Evolutionary conservation across 2,888 invertebrate species (phyloP), one percentile per base, ranked within the genome.

Genomic region (Noctua fimbriata): DNA sequence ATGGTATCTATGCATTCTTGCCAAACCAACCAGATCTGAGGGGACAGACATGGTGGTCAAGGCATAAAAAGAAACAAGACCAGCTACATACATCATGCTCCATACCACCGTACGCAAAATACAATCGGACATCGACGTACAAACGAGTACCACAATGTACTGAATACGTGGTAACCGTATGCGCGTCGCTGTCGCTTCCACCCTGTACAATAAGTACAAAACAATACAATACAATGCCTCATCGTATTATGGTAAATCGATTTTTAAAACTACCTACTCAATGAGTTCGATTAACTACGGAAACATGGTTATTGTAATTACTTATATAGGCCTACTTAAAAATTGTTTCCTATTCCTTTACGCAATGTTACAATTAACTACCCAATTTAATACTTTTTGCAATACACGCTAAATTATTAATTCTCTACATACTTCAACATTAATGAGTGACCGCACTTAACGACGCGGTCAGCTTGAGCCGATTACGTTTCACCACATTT

Each of bases 321-420:
- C 21, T 24, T 12, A 44, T 4, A 78, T 24, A 36, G 16, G 66
- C 83, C 47, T 77, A 71, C 18, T 60, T 69, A n/a, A 60, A 63
- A 55, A 67, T 69, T 24, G 24, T 83, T 81, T 67, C 78, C 41
- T 60, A 78, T 83, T 83, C 71, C 21, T 78, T 72, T 84, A 82
- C 84, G 79, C 71, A 69, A 72, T 63, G 44, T 52, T n/a, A 28
- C 44, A 44, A 44, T 28, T 28, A 70, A 83, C 36, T 47, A 65
- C 47, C 28, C 12, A 81, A 44, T 63, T 55, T 16, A 69, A 36
- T 69, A 65, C 16, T 58, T 74, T 67, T 52, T 24, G n/a, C 66
- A 67, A 83, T 71, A 81, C 78, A 36, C 18, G 28, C 52, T 82
- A 82, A 82, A 36, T 69, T 75, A 81, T 9, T 1, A 4, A 44